Conservation (phyloP, 2,888 invertebrate species). For the Sialis lutaria region DNA sequence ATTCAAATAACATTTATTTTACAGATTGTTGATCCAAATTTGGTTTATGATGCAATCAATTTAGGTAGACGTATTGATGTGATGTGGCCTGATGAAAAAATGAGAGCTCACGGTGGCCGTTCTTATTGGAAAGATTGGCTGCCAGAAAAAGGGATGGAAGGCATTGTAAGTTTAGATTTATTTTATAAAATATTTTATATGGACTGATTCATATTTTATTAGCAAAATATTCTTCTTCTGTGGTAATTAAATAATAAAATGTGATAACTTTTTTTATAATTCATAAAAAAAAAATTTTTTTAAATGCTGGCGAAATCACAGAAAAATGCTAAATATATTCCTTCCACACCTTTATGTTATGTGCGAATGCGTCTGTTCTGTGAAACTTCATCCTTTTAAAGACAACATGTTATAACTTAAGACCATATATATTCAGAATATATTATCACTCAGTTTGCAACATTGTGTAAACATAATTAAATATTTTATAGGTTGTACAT, state of each 20-base stretch:
- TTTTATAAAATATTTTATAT: constrained; percentile 2
- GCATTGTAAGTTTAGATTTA: constrained; percentile 36
- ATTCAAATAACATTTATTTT: constrained; percentile 11
- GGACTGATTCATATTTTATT: not conserved
- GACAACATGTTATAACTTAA: no score
- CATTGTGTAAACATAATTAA: no score
- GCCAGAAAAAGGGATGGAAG: constrained; percentile 83
- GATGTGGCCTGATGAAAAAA: constrained; percentile 86
- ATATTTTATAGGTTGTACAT: constrained; percentile 55
- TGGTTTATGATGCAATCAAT: constrained; percentile 83
- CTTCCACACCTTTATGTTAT: no score
- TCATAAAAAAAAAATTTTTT: no score
- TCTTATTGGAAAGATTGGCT: constrained; percentile 84
- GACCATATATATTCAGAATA: no score
- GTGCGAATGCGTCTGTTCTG: no score
- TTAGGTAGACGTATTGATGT: constrained; percentile 80
- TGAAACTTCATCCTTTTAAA: no score
- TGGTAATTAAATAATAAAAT: not conserved
- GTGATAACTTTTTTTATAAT: no score
- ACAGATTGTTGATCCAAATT: constrained; percentile 42
- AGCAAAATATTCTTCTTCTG: not conserved
- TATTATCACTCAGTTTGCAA: no score
- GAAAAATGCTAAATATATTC: no score
- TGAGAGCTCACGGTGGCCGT: constrained; percentile 72
- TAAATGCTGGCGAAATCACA: no score